Evolutionary conservation across 2,113 vertebrate species (phyloP).

Genomic region (Lucifuga dentata): DNA sequence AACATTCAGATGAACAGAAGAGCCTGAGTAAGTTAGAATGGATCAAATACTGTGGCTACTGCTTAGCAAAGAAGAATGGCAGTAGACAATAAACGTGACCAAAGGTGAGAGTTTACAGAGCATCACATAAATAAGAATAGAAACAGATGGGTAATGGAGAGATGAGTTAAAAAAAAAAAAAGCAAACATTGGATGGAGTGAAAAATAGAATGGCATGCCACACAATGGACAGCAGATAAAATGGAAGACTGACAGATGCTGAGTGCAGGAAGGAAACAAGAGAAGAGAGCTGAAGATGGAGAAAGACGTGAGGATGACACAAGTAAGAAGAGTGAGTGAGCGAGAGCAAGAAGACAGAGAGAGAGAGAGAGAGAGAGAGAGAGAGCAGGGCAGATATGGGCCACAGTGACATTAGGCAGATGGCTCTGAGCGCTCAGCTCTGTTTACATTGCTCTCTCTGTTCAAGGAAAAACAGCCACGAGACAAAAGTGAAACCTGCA

Average conservation of each 20-base stretch:
- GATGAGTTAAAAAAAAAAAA: constrained; percentile 45
- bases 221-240: constrained; percentile 60
- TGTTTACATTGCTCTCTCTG: constrained; percentile 84
- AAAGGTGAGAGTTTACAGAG: constrained; percentile 19
- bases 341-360: constrained; percentile 1
- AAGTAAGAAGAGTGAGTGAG: constrained; percentile 31
- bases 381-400: constrained; percentile 65
- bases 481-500: constrained; percentile 66
- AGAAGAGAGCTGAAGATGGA: constrained; percentile 45
- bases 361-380: constrained; percentile 8
- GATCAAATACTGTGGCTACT: not conserved
- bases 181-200: constrained; percentile 40
- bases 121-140: constrained; percentile 39
- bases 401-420: constrained; percentile 83
- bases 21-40: not conserved
- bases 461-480: constrained; percentile 79
- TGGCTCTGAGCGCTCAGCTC: constrained; percentile 76
- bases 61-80: not conserved
- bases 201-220: constrained; percentile 20
- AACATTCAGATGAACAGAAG: not conserved
- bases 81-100: constrained; percentile 14
- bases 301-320: constrained; percentile 43
- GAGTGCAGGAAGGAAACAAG: constrained; percentile 57
- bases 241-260: constrained; percentile 58
- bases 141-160: constrained; percentile 46